Evolutionary conservation across 1,140 invertebrate genomes (phyloP), one percentile per base, ranked within the genome.

Genomic region (Mesaphorura yosii): DNA sequence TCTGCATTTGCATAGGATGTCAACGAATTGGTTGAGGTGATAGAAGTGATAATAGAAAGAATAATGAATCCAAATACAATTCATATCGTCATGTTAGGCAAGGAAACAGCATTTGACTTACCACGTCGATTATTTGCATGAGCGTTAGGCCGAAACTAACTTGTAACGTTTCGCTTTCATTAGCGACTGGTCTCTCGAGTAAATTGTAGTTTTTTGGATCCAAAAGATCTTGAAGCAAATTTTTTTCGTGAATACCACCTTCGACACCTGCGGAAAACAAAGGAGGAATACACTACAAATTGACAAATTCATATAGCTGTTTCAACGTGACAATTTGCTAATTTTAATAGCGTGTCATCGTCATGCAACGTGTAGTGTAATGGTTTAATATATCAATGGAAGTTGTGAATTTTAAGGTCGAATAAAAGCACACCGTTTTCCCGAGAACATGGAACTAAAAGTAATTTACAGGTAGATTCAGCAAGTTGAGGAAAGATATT

Each of bases 71-170:
- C 44, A 51, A 34, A 25, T 40, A 38, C 20, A 51, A 10, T 50
- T 26, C 7, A 26, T 10, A 19, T 5, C 10, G 10, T 10, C 31
- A 34, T 34, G 31, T n/a, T n/a, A n/a, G n/a, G n/a, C n/a, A n/a
- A n/a, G n/a, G n/a, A n/a, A n/a, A 44, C 14, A 12, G 14, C 14
- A 28, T 20, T 20, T 37, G 20, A 78, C 86, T 85, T 76, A 97
- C 94, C 83, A 98, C 93, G 73, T 98, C 93, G 68, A 98, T 97
- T 65, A 98, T 95, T 75, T 98, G 95, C 73, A 96, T 92, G 56
- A 98, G 74, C 47, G 90, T 93, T 64, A 98, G 80, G 60, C 92
- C 91, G 68, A 98, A 93, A 66, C 81, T 88, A 51, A 98, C 89
- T 70, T 89, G 79, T 37, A 98, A 76, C 14, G 92, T 82, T 64